Evolutionary conservation across 2,888 invertebrate genomes (phyloP), one percentile per base, ranked within the genome.

Genomic region (Aphelenchoides bicaudatus): DNA sequence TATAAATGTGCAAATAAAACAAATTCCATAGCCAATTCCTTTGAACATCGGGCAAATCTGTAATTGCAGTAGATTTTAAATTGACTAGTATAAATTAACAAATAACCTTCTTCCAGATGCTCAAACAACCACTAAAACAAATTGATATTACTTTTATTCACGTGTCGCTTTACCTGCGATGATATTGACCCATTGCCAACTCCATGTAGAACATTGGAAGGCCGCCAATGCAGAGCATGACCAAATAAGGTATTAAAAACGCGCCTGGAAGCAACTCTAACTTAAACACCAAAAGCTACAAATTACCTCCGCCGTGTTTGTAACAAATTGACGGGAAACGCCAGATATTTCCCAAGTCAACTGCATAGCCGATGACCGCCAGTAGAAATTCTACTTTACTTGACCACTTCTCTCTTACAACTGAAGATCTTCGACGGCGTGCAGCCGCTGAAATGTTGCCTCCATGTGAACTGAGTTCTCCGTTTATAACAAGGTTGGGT

Each of bases 11-110:
- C 92, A 91, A 74, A 93, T 89, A 80, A 93, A 85, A 80, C 92
- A 92, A 79, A 93, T 93, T 8, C 92, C 91, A 83, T 92, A 92
- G 54, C 93, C 93, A 53, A 93, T 88, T 68, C 93, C 92, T 90
- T 90, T 61, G 91, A 85, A 74, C 59, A 91, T 88, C 0, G 93
- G 92, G 81, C 91, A 91, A 73, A 92, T 89, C 70, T 88, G n/a
- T n/a, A n/a, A n/a, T n/a, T n/a, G n/a, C n/a, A n/a, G n/a, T n/a
- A n/a, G n/a, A n/a, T n/a, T n/a, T n/a, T n/a, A n/a, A n/a, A n/a
- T n/a, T n/a, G n/a, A n/a, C n/a, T n/a, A n/a, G n/a, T n/a, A n/a
- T n/a, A n/a, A n/a, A n/a, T n/a, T n/a, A n/a, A n/a, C n/a, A n/a
- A n/a, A n/a, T n/a, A n/a, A n/a, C n/a, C n/a, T n/a, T 85, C 76